Evolutionary conservation across 2,797 vertebrate species (phyloP), one percentile per base, ranked within the genome.

Genomic region (Xerus rutilus): DNA sequence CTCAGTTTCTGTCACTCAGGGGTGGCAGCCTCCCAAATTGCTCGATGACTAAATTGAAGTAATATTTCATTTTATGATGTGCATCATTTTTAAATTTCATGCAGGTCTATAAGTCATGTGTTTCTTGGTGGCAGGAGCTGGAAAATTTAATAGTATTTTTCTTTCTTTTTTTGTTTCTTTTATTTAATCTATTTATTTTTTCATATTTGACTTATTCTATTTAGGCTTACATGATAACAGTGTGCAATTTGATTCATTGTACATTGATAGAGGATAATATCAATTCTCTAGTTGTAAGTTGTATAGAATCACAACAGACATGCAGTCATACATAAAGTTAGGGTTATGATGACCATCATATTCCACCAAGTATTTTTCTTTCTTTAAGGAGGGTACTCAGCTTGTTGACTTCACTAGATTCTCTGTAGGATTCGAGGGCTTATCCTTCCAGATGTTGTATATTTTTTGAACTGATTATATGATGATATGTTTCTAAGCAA

Each of bases 341-440:
- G 39, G 39, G 39, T 39, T 39, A 39, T 39, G 39, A 39, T 39
- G 39, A 39, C 39, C 39, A 39, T 39, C 39, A 39, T 39, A 39
- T 39, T 39, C 39, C 39, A 39, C 39, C 39, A 39, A 21, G 21
- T 57, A 30, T 6, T 43, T 64, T 54, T 8, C 43, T 69, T 15
- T 76, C 18, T 57, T 74, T 49, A 17, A 64, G 4, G 23, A 15
- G 12, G 78, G 70, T 3, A 39, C 6, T 0, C 28, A 76, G 21
- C 21, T 15, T 35, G 9, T 25, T 7, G 0, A 13, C 54, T 76
- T 1, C 3, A 59, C 3, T 57, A 0, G 7, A 28, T 35, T 35
- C 13, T n/a, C 2, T 25, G 1, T 57, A 20, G 43, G 14, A 32
- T 23, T 35, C 23, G 12, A 76, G 5, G 21, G 23, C 3, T 30